Conservation (phyloP, 2,797 vertebrate genomes). For the Varecia variegata region DNA sequence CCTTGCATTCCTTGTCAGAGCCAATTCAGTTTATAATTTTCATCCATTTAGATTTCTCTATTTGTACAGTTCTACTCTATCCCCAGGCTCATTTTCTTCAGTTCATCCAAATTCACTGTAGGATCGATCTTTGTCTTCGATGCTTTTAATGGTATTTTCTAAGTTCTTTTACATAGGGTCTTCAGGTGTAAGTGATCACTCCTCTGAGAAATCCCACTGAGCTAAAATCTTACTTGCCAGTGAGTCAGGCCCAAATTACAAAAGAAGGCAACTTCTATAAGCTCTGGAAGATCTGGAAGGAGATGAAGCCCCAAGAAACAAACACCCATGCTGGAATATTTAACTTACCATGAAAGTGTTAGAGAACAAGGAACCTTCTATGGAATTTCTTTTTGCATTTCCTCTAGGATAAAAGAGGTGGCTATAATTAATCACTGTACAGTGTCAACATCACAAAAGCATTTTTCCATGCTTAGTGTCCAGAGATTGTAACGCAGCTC, state of each 20-base stretch:
- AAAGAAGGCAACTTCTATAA: neutral
- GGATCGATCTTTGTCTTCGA: neutral
- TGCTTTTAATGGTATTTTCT: neutral
- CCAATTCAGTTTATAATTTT: neutral
- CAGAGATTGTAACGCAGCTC: neutral
- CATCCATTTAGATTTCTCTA: neutral
- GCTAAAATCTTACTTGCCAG: neutral
- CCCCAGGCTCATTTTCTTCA: neutral
- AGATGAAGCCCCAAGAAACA: neutral
- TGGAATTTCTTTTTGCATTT: neutral
- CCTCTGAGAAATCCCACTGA: neutral
- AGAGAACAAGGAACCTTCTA: neutral
- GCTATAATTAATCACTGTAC: neutral
- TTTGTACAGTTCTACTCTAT: neutral
- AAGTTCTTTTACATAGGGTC: neutral
- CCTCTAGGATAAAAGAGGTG: neutral
- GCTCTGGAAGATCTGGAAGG: neutral
- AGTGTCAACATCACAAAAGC: neutral
- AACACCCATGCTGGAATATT: neutral
- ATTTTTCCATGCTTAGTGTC: neutral
- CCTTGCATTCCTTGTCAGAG: neutral
- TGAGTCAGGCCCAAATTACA: neutral
- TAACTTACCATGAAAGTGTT: neutral
- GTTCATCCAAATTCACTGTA: neutral
- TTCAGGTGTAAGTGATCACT: neutral